These are phyloP conservation scores for Peromyscus maniculatus DNA, from an alignment of 2,113 vertebrate species.

Conservation along the genomic window DNA sequence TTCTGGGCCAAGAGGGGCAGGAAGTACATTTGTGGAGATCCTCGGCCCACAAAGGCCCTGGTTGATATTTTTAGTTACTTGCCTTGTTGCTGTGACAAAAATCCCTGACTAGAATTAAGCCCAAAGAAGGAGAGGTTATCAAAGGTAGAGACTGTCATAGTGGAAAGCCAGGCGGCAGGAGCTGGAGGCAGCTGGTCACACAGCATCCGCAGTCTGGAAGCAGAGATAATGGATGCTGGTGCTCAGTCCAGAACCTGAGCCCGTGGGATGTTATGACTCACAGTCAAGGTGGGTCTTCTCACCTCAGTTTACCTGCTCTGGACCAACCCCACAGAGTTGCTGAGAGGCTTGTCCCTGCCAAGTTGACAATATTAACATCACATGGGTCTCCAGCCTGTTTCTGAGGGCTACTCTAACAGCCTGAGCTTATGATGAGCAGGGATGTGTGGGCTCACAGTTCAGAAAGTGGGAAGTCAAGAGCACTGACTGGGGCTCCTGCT, in stretches of 20 bases:
- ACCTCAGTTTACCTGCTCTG: background rate
- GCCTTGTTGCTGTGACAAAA: background rate
- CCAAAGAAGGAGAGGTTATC: background rate
- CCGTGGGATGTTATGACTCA: background rate
- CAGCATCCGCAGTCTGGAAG: background rate
- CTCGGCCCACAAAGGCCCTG: too few relatives aligned
- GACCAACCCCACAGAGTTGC: background rate
- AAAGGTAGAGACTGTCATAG: background rate
- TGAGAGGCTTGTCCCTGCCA: background rate
- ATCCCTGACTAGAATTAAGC: background rate
- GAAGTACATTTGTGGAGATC: accelerated
- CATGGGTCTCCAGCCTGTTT: background rate
- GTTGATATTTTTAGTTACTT: background rate
- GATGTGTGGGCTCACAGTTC: background rate
- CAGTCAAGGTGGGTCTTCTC: too few relatives aligned
- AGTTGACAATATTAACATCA: background rate
- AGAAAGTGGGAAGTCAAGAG: background rate
- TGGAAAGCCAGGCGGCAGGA: background rate
- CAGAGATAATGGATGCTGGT: too few relatives aligned
- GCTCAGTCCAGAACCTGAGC: background rate
- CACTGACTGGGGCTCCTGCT: background rate
- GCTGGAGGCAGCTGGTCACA: background rate
- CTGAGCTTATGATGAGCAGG: background rate
- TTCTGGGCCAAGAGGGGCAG: background rate
- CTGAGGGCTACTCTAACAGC: too few relatives aligned